phyloP scores from a whole-genome alignment of 2,888 invertebrate genomes.

The Volucella zonaria region DNA sequence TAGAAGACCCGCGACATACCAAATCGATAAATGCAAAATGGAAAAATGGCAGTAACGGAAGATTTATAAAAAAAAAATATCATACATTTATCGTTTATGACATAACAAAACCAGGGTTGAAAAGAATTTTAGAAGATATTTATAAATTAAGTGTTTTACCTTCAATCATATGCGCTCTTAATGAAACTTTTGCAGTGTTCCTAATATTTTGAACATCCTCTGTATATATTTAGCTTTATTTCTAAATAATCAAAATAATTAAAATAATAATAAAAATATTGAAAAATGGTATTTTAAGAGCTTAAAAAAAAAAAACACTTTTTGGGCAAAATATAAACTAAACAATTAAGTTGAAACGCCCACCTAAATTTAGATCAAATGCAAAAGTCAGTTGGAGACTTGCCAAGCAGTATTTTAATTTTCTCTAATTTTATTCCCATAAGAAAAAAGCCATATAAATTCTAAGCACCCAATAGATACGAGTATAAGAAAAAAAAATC shows the following conservation, averaged over 20 bases:
- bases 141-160: too few relatives aligned
- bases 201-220: too few relatives aligned
- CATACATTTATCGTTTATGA: too few relatives aligned
- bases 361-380: constrained; percentile 50
- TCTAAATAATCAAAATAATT: not conserved
- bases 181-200: too few relatives aligned
- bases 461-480: not conserved
- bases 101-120: too few relatives aligned
- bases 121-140: too few relatives aligned
- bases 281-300: not conserved
- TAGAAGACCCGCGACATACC: too few relatives aligned
- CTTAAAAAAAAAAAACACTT: not conserved
- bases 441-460: constrained; percentile 20
- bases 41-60: too few relatives aligned
- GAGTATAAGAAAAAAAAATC: constrained; percentile 29
- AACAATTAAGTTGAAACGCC: constrained; percentile 20
- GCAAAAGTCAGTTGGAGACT: constrained; percentile 33
- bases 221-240: too few relatives aligned
- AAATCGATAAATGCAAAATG: too few relatives aligned
- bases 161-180: too few relatives aligned
- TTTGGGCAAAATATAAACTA: constrained; percentile 1
- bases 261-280: not conserved
- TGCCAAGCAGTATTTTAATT: constrained; percentile 29
- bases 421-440: constrained; percentile 14
- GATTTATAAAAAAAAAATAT: too few relatives aligned